A percentile compares a stretch with the other conserved stretches of the same genome.
phyloP scores from a whole-genome alignment of 2,113 vertebrate genomes.

The Xenus cinereus region DNA sequence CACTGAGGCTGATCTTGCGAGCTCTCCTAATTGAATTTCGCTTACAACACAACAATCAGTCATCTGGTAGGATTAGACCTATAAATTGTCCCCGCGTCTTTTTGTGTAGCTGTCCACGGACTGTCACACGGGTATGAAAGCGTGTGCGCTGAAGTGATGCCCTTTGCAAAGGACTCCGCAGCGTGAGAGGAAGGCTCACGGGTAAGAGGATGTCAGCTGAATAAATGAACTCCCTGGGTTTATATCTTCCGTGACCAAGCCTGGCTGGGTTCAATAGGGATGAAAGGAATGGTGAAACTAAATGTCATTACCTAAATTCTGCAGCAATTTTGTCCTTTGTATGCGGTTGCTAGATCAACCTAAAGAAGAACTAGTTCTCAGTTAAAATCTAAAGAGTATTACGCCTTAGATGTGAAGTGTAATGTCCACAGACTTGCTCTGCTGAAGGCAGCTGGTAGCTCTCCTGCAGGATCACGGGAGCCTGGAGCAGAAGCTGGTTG shows the following conservation, averaged over 20 bases:
- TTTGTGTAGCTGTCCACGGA: neutral
- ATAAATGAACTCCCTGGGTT: neutral
- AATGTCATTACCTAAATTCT: neutral
- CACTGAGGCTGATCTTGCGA: neutral
- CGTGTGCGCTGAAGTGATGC: neutral
- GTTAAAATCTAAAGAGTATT: neutral
- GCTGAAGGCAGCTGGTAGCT: neutral
- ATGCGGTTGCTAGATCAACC: neutral
- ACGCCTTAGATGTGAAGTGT: neutral
- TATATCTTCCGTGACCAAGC: neutral
- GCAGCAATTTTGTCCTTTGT: neutral
- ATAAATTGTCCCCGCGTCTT: neutral
- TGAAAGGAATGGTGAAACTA: neutral
- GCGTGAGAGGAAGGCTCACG: neutral
- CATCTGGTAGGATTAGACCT: neutral
- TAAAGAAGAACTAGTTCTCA: neutral
- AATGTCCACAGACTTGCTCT: rapidly evolving
- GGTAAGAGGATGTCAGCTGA: neutral
- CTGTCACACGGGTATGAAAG: neutral
- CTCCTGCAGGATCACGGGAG: neutral
- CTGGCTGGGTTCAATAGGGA: neutral
- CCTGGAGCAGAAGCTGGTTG: neutral
- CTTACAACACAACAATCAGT: neutral
- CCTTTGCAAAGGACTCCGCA: neutral
- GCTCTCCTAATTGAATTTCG: constrained; percentile 17